Evolutionary conservation across 2,797 vertebrate genomes (phyloP), one percentile per base, ranked within the genome.

Genomic region (Darevskia nairensis): DNA sequence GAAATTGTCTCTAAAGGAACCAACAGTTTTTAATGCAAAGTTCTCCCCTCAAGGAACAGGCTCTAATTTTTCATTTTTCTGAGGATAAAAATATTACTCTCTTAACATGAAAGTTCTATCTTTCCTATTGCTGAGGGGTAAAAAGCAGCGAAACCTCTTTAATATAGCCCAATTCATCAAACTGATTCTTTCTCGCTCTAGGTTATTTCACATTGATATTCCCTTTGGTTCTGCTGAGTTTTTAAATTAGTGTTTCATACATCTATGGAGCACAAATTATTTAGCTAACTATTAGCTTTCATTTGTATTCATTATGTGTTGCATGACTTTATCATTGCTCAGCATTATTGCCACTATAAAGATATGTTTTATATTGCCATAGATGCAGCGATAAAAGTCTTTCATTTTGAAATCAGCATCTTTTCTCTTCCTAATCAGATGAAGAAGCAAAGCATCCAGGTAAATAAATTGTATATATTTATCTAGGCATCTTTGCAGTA

Each of bases 41-140:
- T 90, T 94, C 89, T 89, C 25, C 94, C 86, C 91, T 95, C 81
- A 91, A 95, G 93, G 89, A 94, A 92, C 88, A 94, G 68, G 50
- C 78, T 94, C 80, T 80, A 95, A 88, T 92, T 96, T 96, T 94
- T 96, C 6, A 89, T 95, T 96, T 96, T 94, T 95, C 92, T 93
- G 71, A 92, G 85, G 39, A 94, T 92, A 94, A 95, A 95, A 94
- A 94, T 94, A 95, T 91, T 94, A 93, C 90, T 94, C 92, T 94
- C n/a, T 89, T 92, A 89, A 89, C 81, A 91, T 89, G 80, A 96
- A 95, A 93, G 41, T 93, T 94, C 80, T 95, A 87, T 94, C 86
- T 95, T 46, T 95, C 92, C 87, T 92, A 86, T 90, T 93, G 80
- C 86, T 92, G 86, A 90, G 41, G 69, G 15, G 0, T 2, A 90